Evolutionary conservation across 2,888 invertebrate species (phyloP).

Genomic region (Conchocele bisecta): DNA sequence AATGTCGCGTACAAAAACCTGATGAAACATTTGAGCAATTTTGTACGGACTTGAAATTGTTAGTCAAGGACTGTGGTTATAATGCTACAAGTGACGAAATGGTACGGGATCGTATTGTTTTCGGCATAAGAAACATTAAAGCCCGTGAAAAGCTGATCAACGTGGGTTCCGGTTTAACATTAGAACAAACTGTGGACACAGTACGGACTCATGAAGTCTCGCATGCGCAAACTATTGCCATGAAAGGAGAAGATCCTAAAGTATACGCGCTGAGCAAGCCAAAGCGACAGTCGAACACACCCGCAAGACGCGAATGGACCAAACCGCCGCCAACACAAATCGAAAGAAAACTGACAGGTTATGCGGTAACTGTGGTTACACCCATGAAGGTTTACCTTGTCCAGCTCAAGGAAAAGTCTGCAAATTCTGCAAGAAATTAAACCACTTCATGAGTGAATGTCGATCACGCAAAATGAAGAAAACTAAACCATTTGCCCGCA

Average conservation of each 20-base stretch:
- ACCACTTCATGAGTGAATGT: neutral
- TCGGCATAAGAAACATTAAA: constrained; percentile 16
- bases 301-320: too few relatives aligned
- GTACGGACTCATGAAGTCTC: constrained; percentile 1
- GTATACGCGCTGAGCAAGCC: neutral
- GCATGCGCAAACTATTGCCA: neutral
- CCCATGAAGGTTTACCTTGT: too few relatives aligned
- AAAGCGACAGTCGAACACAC: neutral
- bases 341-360: neutral
- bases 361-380: neutral
- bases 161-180: neutral
- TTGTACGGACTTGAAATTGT: neutral
- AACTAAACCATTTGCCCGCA: too few relatives aligned
- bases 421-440: neutral
- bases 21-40: constrained; percentile 1
- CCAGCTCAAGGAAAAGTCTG: neutral
- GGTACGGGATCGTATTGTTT: constrained; percentile 41
- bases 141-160: neutral
- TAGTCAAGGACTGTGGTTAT: constrained; percentile 19
- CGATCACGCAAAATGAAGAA: neutral
- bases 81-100: constrained; percentile 4
- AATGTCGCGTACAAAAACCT: neutral
- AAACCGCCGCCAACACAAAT: too few relatives aligned
- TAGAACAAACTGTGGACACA: neutral
- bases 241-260: constrained; percentile 1